phyloP scores from a whole-genome alignment of 2,113 vertebrate genomes.

The Numenius arquata region DNA sequence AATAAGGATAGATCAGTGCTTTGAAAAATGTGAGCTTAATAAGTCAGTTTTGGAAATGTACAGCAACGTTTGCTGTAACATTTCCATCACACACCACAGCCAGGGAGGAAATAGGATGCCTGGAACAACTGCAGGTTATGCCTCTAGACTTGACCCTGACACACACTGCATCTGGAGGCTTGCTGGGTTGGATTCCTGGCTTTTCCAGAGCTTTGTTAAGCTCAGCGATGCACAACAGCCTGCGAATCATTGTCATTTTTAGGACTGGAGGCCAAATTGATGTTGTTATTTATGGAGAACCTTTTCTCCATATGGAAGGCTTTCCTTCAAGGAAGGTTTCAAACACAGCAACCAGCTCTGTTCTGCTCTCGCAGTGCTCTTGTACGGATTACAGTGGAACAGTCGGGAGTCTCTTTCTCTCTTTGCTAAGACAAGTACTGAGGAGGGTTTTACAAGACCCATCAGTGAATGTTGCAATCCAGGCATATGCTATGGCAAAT shows the following conservation, averaged over 20 bases:
- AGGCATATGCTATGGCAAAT: not conserved
- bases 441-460: not conserved
- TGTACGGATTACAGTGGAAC: not conserved
- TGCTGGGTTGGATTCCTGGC: not conserved
- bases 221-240: not conserved
- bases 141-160: not conserved
- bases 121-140: not conserved
- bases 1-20: not conserved
- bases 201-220: not conserved
- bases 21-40: not conserved
- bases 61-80: not conserved
- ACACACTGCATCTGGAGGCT: not conserved
- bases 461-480: not conserved
- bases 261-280: not conserved
- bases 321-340: not conserved
- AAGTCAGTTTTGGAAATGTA: not conserved
- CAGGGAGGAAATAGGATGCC: not conserved
- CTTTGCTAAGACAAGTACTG: not conserved
- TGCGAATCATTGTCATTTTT: accelerated
- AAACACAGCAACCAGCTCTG: not conserved
- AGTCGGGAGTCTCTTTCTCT: not conserved
- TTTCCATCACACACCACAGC: not conserved
- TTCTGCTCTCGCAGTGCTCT: not conserved
- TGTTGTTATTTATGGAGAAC: not conserved
- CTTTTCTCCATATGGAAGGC: not conserved